Evolutionary conservation across 2,888 invertebrate genomes (phyloP).

Genomic region (Drosophila quinaria): DNA sequence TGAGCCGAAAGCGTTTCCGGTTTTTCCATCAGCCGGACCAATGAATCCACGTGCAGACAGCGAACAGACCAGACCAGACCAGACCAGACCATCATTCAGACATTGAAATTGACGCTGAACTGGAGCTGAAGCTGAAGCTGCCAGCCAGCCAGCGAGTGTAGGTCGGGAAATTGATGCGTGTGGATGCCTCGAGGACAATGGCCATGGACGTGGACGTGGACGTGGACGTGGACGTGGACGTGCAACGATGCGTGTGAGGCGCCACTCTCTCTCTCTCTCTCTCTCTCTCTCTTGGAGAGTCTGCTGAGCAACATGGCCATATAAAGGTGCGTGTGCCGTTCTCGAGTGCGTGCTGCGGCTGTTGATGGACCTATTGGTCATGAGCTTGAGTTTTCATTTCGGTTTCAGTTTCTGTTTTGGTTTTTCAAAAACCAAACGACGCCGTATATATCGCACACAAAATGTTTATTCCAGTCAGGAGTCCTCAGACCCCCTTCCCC

Average conservation of each 20-base stretch:
- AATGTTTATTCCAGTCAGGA: constrained; percentile 80
- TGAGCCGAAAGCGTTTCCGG: constrained; percentile 70
- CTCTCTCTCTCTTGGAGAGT: constrained; percentile 1
- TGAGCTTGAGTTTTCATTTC: constrained; percentile 66
- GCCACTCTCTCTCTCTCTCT: not conserved
- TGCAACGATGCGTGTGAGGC: constrained; percentile 74
- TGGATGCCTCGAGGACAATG: constrained; percentile 75
- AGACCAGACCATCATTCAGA: constrained; percentile 69
- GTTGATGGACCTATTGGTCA: constrained; percentile 66
- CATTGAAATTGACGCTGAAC: constrained; percentile 60
- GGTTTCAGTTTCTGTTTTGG: constrained; percentile 44
- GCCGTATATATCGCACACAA: constrained; percentile 30
- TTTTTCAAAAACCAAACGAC: constrained; percentile 64
- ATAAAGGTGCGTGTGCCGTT: constrained; percentile 74
- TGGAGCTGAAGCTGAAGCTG: constrained; percentile 14
- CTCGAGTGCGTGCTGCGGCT: constrained; percentile 78
- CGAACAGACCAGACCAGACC: constrained; percentile 62
- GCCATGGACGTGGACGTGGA: constrained; percentile 50
- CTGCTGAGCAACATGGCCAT: constrained; percentile 43
- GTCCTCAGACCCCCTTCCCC: constrained; percentile 16
- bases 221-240: constrained; percentile 54
- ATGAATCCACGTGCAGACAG: constrained; percentile 72
- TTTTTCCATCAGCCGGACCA: constrained; percentile 20
- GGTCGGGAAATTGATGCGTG: constrained; percentile 80
- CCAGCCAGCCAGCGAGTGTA: constrained; percentile 42